Percentiles rank a stretch among this genome's conserved stretches.
Conservation (phyloP, 1,140 invertebrate species). For the Maconellicoccus hirsutus region DNA sequence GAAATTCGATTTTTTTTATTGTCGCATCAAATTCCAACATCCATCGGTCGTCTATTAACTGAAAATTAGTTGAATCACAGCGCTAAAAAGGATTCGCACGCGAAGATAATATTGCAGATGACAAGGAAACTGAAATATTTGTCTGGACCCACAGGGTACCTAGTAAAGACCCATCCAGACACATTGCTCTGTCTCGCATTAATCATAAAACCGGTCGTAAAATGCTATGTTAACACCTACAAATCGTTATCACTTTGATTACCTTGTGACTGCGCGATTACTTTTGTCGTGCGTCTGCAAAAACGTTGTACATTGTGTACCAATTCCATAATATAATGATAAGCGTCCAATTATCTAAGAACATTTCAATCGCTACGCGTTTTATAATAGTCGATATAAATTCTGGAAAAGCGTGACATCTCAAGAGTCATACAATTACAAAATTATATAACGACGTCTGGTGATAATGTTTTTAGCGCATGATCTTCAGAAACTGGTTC, state of each 20-base stretch:
- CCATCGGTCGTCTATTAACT: too few relatives aligned
- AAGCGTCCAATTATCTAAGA: background rate
- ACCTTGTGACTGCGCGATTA: background rate
- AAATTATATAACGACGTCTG: background rate
- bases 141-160: too few relatives aligned
- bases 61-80: too few relatives aligned
- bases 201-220: slow-evolving; percentile 8
- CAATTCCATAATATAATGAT: background rate
- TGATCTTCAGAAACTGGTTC: slow-evolving; percentile 2
- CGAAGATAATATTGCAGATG: too few relatives aligned
- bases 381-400: background rate
- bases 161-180: too few relatives aligned
- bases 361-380: background rate
- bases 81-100: too few relatives aligned
- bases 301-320: background rate
- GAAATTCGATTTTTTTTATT: too few relatives aligned
- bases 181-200: background rate
- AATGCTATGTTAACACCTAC: background rate
- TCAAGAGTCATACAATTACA: background rate
- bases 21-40: too few relatives aligned
- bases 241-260: background rate
- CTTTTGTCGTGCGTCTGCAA: background rate
- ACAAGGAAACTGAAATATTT: too few relatives aligned
- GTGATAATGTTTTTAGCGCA: background rate
- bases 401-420: background rate